Evolutionary conservation across 2,113 vertebrate genomes (phyloP), one percentile per base, ranked within the genome.

Genomic region (Trinectes maculatus): DNA sequence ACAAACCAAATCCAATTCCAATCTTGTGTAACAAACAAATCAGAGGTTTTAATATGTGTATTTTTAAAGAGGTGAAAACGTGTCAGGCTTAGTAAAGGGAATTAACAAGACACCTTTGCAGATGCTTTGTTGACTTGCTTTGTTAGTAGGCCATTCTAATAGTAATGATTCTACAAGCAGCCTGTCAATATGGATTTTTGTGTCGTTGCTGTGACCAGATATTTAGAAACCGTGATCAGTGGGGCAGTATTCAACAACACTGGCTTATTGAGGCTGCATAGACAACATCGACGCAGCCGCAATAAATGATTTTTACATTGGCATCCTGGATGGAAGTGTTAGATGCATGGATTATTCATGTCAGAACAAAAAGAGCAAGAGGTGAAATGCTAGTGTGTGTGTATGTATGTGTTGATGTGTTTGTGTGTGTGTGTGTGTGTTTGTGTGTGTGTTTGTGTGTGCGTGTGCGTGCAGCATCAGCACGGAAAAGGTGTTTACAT

Each of bases 291-390:
- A 5, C 40, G 39, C 28, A 52, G 37, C 36, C 46, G 51, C 46
- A 64, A 64, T 60, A 59, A 63, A 66, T 5, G 22, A 29, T 21
- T 58, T 75, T 60, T 18, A 51, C 42, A 55, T 25, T 60, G 42
- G 60, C 25, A 74, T 77, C 71, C 46, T 25, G 43, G 24, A n/a
- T 10, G 31, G 8, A 61, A 48, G 71, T 55, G 46, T 59, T 34
- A 63, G 44, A 70, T 18, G 1, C 33, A 66, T 71, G 46, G 77
- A 54, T 77, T 29, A 74, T 77, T 74, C 34, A 70, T 48, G 65
- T 52, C 34, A 51, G 55, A 26, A 53, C 13, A 74, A 69, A 61
- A 67, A 51, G 55, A 26, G 57, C 13, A 74, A 69, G 57, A 67
- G 40, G 43, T 22, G 10, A 62, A 49, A 57, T 49, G 7, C 21